Evolutionary conservation across 2,113 vertebrate genomes (phyloP).

Genomic region (Asarcornis scutulata): DNA sequence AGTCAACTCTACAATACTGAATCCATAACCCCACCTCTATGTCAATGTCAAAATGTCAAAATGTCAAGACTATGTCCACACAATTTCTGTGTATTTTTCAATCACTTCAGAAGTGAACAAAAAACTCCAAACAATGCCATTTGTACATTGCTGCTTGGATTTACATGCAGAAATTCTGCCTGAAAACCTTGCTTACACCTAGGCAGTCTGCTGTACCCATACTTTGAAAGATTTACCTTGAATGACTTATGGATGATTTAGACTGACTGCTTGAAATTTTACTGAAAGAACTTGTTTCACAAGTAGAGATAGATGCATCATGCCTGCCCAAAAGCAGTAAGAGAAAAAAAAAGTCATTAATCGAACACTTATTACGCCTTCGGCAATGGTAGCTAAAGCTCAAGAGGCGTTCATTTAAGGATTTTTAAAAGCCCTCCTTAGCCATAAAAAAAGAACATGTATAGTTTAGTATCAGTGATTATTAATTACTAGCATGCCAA

Average conservation of each 20-base stretch:
- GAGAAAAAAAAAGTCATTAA: neutral
- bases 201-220: neutral
- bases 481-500: neutral
- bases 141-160: neutral
- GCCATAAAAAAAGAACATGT: neutral
- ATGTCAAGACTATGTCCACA: neutral
- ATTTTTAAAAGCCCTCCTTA: neutral
- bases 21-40: neutral
- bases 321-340: constrained; percentile 42
- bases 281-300: neutral
- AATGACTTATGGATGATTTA: constrained; percentile 1
- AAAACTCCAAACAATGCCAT: neutral
- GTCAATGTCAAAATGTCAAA: too few relatives aligned
- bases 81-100: accelerated
- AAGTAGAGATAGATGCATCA: neutral
- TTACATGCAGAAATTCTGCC: neutral
- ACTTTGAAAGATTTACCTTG: constrained; percentile 35
- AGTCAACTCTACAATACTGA: neutral
- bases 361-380: neutral
- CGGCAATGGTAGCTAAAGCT: neutral
- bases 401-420: neutral
- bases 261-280: constrained; percentile 27
- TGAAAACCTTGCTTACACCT: neutral
- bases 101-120: neutral
- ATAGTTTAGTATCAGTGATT: neutral